Evolutionary conservation across 2,113 vertebrate genomes (phyloP), one percentile per base, ranked within the genome.

Genomic region (Casuarius casuarius): DNA sequence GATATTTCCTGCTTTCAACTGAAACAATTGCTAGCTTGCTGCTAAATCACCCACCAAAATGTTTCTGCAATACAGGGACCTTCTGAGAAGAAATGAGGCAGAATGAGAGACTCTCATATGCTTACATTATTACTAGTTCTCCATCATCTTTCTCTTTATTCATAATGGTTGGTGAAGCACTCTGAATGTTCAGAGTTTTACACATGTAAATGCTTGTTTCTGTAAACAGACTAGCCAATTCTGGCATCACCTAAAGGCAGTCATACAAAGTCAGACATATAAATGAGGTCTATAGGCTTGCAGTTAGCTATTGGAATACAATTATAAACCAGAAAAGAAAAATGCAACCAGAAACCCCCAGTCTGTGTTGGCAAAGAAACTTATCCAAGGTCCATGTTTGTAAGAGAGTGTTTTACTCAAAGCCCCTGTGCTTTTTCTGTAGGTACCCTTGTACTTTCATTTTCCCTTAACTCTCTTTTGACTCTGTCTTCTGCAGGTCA

Each of bases 401-500:
- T 80, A 96, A 83, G 58, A 28, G 58, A 76, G 31, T n/a, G 16
- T 88, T 94, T 95, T 93, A 40, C 52, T 87, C 14, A 44, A 71
- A 76, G 63, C 31, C 40, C 4, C 1, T 51, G 3, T 77, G 35
- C 16, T 87, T 91, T 62, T 92, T 91, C 46, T 65, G 23, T 75
- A 63, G 19, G 62, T 80, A 81, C 8, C 19, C 71, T 89, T 82
- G 3, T 73, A n/a, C 94, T 89, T 87, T 91, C 11, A 20, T 92
- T 96, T 91, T 83, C 33, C 90, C 62, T 44, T 90, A 86, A 87
- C 29, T 90, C 14, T 77, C 7, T 18, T 92, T 94, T 96, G 89
- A 77, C 61, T 96, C 67, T 59, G 72, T 91, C 67, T 95, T 93
- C 68, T 94, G 12, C 97, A 99, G 99, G 99, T 99, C 97, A 99